Evolutionary conservation across 2,113 vertebrate genomes (phyloP).

Genomic region (Zeus faber): DNA sequence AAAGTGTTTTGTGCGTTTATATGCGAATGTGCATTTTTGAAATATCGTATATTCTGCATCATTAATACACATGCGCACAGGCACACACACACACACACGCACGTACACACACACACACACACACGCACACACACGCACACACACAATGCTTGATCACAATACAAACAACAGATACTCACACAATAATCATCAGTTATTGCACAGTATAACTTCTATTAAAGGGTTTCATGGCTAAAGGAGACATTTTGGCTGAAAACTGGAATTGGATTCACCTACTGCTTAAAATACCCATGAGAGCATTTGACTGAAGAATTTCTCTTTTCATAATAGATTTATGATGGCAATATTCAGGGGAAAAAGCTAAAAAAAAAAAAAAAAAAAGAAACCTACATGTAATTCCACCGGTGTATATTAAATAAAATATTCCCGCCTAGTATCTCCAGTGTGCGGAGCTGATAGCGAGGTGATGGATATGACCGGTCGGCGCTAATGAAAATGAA

Average conservation of each 20-base stretch:
- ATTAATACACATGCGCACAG: too few relatives aligned
- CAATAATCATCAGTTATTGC: slow-evolving; percentile 30
- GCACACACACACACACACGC: background rate
- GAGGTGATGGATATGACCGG: slow-evolving; percentile 55
- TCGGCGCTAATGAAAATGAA: slow-evolving; percentile 53
- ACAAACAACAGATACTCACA: background rate
- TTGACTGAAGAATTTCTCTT: slow-evolving; percentile 26
- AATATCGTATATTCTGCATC: too few relatives aligned
- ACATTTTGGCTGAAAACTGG: slow-evolving; percentile 57
- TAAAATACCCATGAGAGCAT: slow-evolving; percentile 45
- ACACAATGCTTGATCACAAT: background rate
- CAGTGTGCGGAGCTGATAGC: slow-evolving; percentile 43
- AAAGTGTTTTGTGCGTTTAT: too few relatives aligned
- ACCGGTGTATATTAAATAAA: slow-evolving; percentile 34
- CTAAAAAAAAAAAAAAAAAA: too few relatives aligned
- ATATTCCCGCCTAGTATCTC: slow-evolving; percentile 36
- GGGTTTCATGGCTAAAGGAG: slow-evolving; percentile 39
- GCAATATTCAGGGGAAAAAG: too few relatives aligned
- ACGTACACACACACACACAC: background rate
- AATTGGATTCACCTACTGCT: slow-evolving; percentile 35
- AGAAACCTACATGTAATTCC: too few relatives aligned
- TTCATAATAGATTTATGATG: slow-evolving; percentile 49
- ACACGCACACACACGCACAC: slow-evolving; percentile 1
- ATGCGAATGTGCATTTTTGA: too few relatives aligned
- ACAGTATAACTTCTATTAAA: slow-evolving; percentile 41